Evolutionary conservation across 1,140 invertebrate species (phyloP).

Genomic region (Drosophila cardini): DNA sequence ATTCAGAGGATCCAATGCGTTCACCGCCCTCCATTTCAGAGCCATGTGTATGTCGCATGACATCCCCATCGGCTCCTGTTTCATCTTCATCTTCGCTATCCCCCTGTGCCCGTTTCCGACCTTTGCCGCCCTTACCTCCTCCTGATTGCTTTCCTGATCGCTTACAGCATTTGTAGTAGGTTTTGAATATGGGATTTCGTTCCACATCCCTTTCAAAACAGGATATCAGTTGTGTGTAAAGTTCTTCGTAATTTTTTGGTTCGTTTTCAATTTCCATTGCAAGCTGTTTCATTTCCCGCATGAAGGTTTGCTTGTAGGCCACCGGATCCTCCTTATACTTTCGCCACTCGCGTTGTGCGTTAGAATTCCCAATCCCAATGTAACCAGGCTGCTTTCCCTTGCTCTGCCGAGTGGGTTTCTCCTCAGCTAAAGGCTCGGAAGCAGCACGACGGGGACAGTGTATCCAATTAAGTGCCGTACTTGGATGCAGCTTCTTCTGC

Average conservation of each 20-base stretch:
- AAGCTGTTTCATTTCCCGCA: constrained; percentile 1
- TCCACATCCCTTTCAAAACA: constrained; percentile 2
- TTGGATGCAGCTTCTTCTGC: constrained; percentile 1
- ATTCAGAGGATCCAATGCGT: too few relatives aligned
- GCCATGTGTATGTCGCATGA: too few relatives aligned
- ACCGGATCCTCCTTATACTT: not conserved
- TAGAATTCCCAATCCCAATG: not conserved
- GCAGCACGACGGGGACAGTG: not conserved
- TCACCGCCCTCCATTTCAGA: too few relatives aligned
- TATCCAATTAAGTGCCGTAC: not conserved
- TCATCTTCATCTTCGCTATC: not conserved
- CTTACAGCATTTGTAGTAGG: not conserved
- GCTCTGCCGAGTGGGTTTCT: not conserved
- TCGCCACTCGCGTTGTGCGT: not conserved
- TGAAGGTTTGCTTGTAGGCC: not conserved
- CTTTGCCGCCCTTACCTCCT: not conserved
- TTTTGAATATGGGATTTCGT: not conserved
- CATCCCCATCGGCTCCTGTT: not conserved
- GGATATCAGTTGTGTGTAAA: constrained; percentile 3
- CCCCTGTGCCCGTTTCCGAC: too few relatives aligned
- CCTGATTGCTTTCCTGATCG: not conserved
- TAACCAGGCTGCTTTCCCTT: not conserved
- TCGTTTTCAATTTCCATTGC: not conserved
- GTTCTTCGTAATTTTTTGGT: constrained; percentile 16
- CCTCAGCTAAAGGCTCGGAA: not conserved